These are phyloP conservation scores for Adrianichthys oophorus DNA, from an alignment of 2,797 vertebrate genomes.

Conservation along the genomic window DNA sequence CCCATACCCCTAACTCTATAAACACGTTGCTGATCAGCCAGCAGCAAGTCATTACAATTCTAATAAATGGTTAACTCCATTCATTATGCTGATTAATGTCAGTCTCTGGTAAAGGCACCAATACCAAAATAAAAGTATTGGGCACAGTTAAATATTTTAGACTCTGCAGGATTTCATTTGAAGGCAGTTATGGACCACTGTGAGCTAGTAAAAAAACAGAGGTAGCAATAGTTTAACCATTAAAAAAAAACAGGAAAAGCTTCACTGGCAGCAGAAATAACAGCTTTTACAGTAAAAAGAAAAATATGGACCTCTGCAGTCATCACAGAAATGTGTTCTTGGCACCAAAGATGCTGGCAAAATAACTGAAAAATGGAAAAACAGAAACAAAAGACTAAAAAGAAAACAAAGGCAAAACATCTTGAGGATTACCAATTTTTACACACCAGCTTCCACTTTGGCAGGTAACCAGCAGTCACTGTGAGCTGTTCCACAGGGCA, in stretches of 20 bases:
- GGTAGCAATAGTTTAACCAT: too few species aligned
- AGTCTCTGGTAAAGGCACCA: too few species aligned
- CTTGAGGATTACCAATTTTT: constrained; percentile 67
- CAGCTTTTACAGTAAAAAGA: constrained; percentile 42
- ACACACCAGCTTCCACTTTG: constrained; percentile 53
- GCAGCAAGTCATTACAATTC: too few species aligned
- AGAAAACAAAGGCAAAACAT: constrained; percentile 30
- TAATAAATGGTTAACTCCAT: too few species aligned
- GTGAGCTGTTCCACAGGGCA: constrained; percentile 40
- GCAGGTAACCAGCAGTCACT: constrained; percentile 55
- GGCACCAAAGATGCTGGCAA: constrained; percentile 60
- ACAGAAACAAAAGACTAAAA: constrained; percentile 22
- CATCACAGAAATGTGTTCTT: constrained; percentile 43
- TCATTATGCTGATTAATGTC: too few species aligned
- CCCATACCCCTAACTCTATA: too few species aligned
- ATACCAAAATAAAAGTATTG: too few species aligned
- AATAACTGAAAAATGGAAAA: constrained; percentile 58
- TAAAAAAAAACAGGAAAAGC: constrained; percentile 7
- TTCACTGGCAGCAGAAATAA: constrained; percentile 45
- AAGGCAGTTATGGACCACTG: too few species aligned
- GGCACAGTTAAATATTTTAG: too few species aligned
- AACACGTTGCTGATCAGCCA: too few species aligned
- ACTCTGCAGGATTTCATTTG: too few species aligned
- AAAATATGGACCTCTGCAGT: constrained; percentile 48
- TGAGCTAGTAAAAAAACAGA: too few species aligned